These are phyloP conservation scores for Delichon dasypus DNA, from an alignment of 2,797 vertebrate species.

Conservation along the genomic window DNA sequence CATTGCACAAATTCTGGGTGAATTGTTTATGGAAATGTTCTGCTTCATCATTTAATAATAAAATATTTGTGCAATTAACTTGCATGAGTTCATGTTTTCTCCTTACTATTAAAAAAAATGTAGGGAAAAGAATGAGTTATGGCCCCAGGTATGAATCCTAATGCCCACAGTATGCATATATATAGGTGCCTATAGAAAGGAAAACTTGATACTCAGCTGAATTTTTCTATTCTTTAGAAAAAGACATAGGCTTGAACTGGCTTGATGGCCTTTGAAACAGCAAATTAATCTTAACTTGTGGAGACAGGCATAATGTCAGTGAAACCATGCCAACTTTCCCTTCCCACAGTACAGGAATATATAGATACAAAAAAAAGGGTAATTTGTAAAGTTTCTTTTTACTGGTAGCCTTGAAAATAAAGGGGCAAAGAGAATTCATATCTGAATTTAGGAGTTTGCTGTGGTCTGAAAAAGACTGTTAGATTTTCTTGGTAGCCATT, in stretches of 20 bases:
- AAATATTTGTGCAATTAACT: neutral
- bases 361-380: neutral
- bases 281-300: constrained; percentile 14
- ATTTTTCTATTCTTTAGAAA: neutral
- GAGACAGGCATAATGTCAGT: constrained; percentile 1
- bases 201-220: neutral
- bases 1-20: neutral
- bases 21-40: neutral
- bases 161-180: neutral
- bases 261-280: constrained; percentile 15
- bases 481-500: neutral
- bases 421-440: neutral
- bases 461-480: neutral
- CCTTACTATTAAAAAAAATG: neutral
- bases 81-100: neutral
- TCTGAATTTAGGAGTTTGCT: neutral
- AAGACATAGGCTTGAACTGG: neutral
- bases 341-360: neutral
- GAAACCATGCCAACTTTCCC: neutral
- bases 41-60: neutral
- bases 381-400: neutral
- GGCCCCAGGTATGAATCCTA: neutral
- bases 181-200: neutral
- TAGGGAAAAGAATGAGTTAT: neutral
- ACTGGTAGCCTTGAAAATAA: neutral